phyloP scores from a whole-genome alignment of 2,113 vertebrate genomes.

The Microcebus jonahi region DNA sequence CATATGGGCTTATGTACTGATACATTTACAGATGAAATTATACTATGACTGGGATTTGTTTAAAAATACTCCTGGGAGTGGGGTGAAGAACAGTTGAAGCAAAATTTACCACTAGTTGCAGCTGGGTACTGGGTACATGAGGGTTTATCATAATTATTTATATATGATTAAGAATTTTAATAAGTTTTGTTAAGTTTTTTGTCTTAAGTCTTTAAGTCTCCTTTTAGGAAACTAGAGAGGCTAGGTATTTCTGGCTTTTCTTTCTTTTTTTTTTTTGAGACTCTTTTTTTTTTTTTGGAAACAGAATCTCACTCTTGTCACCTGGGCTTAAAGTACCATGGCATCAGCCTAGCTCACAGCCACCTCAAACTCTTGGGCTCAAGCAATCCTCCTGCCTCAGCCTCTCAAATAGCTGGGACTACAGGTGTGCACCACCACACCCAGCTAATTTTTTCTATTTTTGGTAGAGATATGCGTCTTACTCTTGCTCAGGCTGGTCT shows the following conservation, averaged over 20 bases:
- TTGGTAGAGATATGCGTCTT: too few relatives aligned
- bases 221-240: background rate
- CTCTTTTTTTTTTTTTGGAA: too few relatives aligned
- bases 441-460: too few relatives aligned
- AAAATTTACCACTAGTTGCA: background rate
- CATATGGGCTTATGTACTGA: background rate
- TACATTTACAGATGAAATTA: background rate
- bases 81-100: background rate
- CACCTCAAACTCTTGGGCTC: too few relatives aligned
- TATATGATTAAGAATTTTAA: background rate
- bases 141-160: background rate
- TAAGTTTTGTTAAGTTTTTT: background rate
- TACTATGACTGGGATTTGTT: background rate
- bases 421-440: too few relatives aligned
- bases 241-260: background rate
- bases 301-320: too few relatives aligned
- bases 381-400: too few relatives aligned
- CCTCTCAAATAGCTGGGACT: too few relatives aligned
- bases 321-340: too few relatives aligned
- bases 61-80: background rate
- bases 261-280: too few relatives aligned
- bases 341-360: too few relatives aligned
- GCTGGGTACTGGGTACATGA: background rate
- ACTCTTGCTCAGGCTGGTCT: too few relatives aligned
- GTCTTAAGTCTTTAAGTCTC: background rate